Evolutionary conservation across 2,888 invertebrate species (phyloP), one percentile per base, ranked within the genome.

Genomic region (Megamerina dolium): DNA sequence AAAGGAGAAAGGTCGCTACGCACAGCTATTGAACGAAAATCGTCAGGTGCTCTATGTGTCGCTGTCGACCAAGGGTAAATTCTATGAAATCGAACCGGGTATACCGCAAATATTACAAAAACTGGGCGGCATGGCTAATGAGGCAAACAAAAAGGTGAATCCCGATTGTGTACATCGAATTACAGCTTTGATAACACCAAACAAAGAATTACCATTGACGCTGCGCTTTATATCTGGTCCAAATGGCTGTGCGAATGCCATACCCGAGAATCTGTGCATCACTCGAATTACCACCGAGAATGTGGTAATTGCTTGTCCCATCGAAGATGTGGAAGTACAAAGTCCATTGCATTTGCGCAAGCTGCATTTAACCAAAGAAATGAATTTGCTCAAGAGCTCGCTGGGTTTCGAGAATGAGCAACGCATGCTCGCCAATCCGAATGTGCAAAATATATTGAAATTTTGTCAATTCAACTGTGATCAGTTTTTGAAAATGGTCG

Each of bases 41-140:
- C 81, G 83, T 56, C 84, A 84, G 51, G 53, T 77, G 77, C 79
- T 85, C 54, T 85, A 83, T 70, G 82, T 85, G 54, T 83, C 85
- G 19, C 76, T 86, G 60, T 79, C 82, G 57, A 82, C 83, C 40
- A 82, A 84, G 65, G 85, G 85, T 32, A 83, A 84, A 67, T 80
- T 85, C 67, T 86, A 83, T 67, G 78, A 79, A 53, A 78, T 79
- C 27, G 75, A 76, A 73, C 82, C 73, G 68, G 81, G 70, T 67
- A 78, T 69, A 57, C 72, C 71, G 12, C 71, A 71, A 43, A 59
- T 72, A 30, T 35, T 70, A 9, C 69, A 72, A 45, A 71, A 70
- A 38, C 50, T 59, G 4, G 36, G 44, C 36, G 61, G 61, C 23
- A 50, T 54, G 35, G 37, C 43, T n/a, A 47, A 34, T 16, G 58